Percentiles rank a stretch among this genome's conserved stretches.
phyloP scores from a whole-genome alignment of 2,888 invertebrate species.

The Cheilosia vernalis region DNA sequence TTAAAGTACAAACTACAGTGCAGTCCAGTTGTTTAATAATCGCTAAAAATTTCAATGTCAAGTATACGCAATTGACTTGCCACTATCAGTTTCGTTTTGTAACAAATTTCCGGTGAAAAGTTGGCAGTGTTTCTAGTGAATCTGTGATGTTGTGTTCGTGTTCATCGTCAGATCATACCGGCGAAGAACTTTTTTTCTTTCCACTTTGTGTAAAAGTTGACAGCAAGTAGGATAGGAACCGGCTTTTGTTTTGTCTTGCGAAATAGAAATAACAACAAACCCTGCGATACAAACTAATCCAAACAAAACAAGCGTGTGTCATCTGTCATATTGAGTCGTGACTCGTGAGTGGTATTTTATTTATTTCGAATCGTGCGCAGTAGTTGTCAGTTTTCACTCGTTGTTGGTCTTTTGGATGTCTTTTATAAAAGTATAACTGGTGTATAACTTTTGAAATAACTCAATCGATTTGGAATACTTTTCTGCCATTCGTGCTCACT shows the following conservation, averaged over 20 bases:
- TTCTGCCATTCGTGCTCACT: neutral
- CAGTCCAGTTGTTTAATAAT: too few species aligned
- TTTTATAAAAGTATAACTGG: conserved; percentile 16
- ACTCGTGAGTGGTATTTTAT: neutral
- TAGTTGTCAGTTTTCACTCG: neutral
- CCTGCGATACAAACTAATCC: too few species aligned
- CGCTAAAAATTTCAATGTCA: conserved; percentile 10
- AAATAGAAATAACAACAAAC: neutral
- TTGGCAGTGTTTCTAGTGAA: neutral
- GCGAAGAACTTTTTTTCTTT: too few species aligned
- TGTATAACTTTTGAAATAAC: neutral
- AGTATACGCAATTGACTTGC: conserved; percentile 18
- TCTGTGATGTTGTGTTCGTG: conserved; percentile 14
- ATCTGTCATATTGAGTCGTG: neutral
- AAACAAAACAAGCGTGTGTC: neutral
- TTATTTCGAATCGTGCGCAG: conserved; percentile 27
- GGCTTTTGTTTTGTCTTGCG: conserved; percentile 16
- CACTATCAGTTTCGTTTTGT: neutral
- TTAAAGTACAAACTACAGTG: too few species aligned
- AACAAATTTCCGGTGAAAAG: neutral
- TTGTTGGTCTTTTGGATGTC: neutral
- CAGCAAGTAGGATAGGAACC: conserved; percentile 7
- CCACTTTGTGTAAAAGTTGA: neutral
- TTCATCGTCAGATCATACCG: neutral
- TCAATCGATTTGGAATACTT: neutral